Conservation (phyloP, 2,888 invertebrate genomes). For the Orchesella flavescens region DNA sequence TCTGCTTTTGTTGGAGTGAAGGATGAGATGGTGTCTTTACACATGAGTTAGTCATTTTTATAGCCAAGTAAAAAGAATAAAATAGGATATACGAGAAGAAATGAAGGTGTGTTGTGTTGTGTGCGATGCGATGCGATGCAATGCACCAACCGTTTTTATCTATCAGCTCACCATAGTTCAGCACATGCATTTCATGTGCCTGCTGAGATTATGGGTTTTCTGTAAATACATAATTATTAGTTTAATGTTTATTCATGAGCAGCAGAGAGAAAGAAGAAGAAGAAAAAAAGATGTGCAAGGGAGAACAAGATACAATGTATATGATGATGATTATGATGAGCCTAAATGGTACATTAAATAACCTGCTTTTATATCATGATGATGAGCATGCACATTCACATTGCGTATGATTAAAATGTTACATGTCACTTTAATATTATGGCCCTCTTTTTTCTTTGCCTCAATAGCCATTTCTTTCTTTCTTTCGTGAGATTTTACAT, state of each 20-base stretch:
- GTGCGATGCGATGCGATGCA: not conserved
- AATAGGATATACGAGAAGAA: not conserved
- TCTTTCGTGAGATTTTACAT: slow-evolving; percentile 4
- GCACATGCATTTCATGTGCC: not conserved
- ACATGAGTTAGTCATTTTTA: not conserved
- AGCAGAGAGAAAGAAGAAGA: too few species aligned
- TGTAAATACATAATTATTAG: slow-evolving; percentile 57
- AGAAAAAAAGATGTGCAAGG: slow-evolving; percentile 23
- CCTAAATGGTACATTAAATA: slow-evolving; percentile 12
- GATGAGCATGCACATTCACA: too few species aligned
- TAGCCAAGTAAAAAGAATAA: not conserved
- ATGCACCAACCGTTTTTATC: not conserved
- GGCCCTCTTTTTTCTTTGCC: not conserved
- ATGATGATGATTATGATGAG: not conserved
- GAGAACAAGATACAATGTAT: not conserved
- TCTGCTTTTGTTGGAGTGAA: not conserved
- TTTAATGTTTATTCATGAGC: slow-evolving; percentile 59
- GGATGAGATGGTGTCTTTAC: not conserved
- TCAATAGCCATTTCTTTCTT: not conserved
- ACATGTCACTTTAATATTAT: not conserved
- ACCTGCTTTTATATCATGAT: slow-evolving; percentile 24
- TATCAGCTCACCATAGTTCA: not conserved
- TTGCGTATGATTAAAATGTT: too few species aligned
- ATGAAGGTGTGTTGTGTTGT: not conserved
- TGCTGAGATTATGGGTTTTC: slow-evolving; percentile 55